phyloP scores from a whole-genome alignment of 2,797 vertebrate genomes.

The Danio tinwini region DNA sequence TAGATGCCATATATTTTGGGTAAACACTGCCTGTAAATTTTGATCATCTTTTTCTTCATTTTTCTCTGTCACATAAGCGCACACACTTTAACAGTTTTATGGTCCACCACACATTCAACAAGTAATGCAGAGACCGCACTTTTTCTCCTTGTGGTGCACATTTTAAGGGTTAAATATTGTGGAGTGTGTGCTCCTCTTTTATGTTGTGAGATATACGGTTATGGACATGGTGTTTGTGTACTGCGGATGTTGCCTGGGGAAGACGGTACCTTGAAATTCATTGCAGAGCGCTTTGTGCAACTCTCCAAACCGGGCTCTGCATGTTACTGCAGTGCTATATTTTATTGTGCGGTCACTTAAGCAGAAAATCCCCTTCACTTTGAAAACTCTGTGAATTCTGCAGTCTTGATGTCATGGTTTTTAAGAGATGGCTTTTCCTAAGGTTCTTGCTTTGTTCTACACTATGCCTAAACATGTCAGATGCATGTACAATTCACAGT shows the following conservation, averaged over 20 bases:
- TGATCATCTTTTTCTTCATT: neutral
- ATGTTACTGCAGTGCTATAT: constrained; percentile 27
- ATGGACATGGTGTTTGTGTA: constrained; percentile 20
- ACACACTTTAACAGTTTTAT: constrained; percentile 11
- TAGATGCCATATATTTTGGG: neutral
- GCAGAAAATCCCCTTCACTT: constrained; percentile 27
- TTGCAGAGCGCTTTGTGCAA: neutral
- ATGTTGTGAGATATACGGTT: constrained; percentile 9
- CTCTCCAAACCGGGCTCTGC: neutral
- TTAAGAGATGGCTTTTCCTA: neutral
- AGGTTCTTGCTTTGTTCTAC: neutral
- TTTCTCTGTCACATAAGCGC: neutral
- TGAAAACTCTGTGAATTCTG: neutral
- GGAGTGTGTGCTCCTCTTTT: neutral
- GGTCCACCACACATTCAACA: constrained; percentile 18
- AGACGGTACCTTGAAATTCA: constrained; percentile 15
- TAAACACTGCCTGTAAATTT: neutral
- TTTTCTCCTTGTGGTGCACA: constrained; percentile 1
- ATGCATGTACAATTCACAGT: neutral
- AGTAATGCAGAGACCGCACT: constrained; percentile 25
- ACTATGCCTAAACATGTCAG: neutral
- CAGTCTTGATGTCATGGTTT: neutral
- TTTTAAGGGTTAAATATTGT: neutral
- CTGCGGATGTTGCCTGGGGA: constrained; percentile 26
- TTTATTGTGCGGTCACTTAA: constrained; percentile 20